Evolutionary conservation across 2,888 invertebrate genomes (phyloP).

Genomic region (Drosophila quinaria): DNA sequence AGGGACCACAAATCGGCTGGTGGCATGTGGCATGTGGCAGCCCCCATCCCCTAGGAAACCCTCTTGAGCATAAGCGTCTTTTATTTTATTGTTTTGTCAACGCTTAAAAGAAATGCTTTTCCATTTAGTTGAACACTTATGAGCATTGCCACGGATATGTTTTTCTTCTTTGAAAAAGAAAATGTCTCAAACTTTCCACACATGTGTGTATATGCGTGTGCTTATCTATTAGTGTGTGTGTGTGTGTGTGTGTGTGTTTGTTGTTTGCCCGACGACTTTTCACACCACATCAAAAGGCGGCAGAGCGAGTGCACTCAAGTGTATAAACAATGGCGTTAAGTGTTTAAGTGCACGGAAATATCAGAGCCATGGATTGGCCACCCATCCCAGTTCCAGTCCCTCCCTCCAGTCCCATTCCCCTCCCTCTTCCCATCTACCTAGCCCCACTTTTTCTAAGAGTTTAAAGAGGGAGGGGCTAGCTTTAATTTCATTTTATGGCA

Average conservation of each 20-base stretch:
- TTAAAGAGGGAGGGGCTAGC: slow-evolving; percentile 28
- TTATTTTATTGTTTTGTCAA: slow-evolving; percentile 80
- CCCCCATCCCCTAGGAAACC: slow-evolving; percentile 15
- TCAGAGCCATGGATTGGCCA: slow-evolving; percentile 74
- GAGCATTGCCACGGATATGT: slow-evolving; percentile 74
- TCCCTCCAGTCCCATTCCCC: neutral
- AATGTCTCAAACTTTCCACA: slow-evolving; percentile 58
- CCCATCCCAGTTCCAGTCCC: neutral
- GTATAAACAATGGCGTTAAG: slow-evolving; percentile 80
- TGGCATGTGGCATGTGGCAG: slow-evolving; percentile 36
- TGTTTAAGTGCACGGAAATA: slow-evolving; percentile 80
- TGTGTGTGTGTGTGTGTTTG: slow-evolving; percentile 17
- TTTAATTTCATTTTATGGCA: slow-evolving; percentile 74
- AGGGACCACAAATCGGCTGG: slow-evolving; percentile 50
- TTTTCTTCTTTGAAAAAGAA: slow-evolving; percentile 58
- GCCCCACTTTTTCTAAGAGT: neutral
- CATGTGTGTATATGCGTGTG: slow-evolving; percentile 15
- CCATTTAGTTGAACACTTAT: slow-evolving; percentile 82
- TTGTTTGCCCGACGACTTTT: slow-evolving; percentile 68
- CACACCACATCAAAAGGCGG: slow-evolving; percentile 81
- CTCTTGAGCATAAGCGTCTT: slow-evolving; percentile 70
- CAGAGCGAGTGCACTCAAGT: slow-evolving; percentile 77
- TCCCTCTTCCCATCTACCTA: too few species aligned
- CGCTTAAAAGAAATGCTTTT: slow-evolving; percentile 80
- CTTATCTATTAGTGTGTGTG: slow-evolving; percentile 13